Percentiles rank a stretch among this genome's conserved stretches.
phyloP scores from a whole-genome alignment of 2,797 vertebrate species.

The Pristis pectinata region DNA sequence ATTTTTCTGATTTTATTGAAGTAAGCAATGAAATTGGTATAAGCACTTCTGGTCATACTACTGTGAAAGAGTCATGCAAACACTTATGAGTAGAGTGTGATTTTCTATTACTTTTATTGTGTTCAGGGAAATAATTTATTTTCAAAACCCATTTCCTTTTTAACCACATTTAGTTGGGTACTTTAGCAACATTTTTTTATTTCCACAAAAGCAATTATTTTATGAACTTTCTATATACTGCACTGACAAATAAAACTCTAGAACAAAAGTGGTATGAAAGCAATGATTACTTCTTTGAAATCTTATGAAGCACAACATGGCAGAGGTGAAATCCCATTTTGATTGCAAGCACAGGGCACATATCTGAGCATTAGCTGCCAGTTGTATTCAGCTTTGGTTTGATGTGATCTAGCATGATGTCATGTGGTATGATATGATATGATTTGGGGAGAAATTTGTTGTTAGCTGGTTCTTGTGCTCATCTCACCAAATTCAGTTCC shows the following conservation, averaged over 20 bases:
- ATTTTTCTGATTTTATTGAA: background rate
- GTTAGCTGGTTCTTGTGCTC: too few species aligned
- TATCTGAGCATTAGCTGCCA: too few species aligned
- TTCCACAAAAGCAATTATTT: background rate
- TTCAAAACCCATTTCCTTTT: background rate
- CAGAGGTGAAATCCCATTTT: too few species aligned
- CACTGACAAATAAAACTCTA: background rate
- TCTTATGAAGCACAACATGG: background rate
- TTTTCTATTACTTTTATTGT: conserved; percentile 2
- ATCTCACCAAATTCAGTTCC: too few species aligned
- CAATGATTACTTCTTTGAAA: background rate
- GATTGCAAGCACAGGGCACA: too few species aligned
- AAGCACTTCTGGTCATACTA: background rate
- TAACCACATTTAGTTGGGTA: background rate
- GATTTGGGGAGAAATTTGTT: too few species aligned
- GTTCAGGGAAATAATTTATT: background rate
- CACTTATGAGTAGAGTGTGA: background rate
- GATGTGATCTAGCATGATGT: too few species aligned
- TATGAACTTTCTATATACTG: background rate
- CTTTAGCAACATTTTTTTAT: background rate
- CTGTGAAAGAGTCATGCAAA: background rate
- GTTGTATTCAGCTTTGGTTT: too few species aligned
- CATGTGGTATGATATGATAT: too few species aligned
- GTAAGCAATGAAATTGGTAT: background rate
- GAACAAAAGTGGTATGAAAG: background rate